These are phyloP conservation scores for Atta texana DNA, from an alignment of 1,140 invertebrate genomes.

Conservation along the genomic window DNA sequence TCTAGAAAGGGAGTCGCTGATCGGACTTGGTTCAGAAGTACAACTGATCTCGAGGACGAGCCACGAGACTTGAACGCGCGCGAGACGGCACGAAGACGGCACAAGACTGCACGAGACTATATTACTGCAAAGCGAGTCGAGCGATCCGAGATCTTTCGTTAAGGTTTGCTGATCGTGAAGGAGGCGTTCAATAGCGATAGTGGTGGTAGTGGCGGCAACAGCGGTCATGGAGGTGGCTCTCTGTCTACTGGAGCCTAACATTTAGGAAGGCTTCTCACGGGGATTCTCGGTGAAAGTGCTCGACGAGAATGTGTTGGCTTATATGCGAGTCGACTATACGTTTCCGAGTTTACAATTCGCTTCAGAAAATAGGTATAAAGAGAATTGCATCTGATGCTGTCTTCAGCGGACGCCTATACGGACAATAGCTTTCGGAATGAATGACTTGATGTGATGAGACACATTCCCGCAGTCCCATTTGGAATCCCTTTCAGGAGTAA, in stretches of 20 bases:
- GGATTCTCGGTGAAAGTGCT: conserved; percentile 70
- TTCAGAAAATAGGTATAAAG: conserved; percentile 26
- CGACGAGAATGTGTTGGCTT: conserved; percentile 22
- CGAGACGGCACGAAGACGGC: conserved; percentile 57
- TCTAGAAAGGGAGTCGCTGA: conserved; percentile 38
- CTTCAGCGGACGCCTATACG: neutral
- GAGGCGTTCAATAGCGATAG: conserved; percentile 33
- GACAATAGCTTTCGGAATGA: conserved; percentile 1
- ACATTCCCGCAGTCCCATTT: neutral
- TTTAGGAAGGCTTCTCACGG: conserved; percentile 60
- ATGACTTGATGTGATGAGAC: neutral
- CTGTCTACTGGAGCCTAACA: conserved; percentile 60
- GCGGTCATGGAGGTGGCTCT: conserved; percentile 46
- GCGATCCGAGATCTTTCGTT: conserved; percentile 66
- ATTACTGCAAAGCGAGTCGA: conserved; percentile 63
- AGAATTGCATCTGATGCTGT: neutral
- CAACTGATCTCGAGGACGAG: conserved; percentile 17
- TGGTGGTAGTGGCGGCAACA: neutral
- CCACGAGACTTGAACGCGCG: conserved; percentile 48
- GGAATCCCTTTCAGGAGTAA: neutral
- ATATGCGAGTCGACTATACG: neutral
- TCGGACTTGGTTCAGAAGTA: conserved; percentile 1
- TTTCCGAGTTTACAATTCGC: conserved; percentile 33
- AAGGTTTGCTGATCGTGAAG: conserved; percentile 52
- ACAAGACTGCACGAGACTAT: conserved; percentile 64